Evolutionary conservation across 1,140 invertebrate genomes (phyloP).

Genomic region (Steinernema khuongi): DNA sequence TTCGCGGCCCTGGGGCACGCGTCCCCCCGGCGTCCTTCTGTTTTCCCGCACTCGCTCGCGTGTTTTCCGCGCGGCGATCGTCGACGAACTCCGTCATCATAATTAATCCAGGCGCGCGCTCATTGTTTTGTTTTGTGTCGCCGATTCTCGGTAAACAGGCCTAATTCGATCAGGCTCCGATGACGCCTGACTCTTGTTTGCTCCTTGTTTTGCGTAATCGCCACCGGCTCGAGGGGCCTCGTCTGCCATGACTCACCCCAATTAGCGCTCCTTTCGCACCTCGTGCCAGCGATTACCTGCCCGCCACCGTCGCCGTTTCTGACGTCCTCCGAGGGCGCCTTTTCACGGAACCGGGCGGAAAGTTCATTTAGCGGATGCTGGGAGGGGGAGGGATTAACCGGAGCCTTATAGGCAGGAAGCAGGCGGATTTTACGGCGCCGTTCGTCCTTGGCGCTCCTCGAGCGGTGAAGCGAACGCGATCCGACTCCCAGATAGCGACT

Average conservation of each 20-base stretch:
- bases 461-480: background rate
- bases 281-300: background rate
- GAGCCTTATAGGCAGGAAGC: background rate
- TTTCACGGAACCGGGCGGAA: background rate
- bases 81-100: background rate
- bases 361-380: background rate
- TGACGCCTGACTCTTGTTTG: too few relatives aligned
- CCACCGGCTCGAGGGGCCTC: background rate
- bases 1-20: background rate
- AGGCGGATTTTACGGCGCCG: background rate
- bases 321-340: background rate
- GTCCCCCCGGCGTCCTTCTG: background rate
- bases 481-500: background rate
- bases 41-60: background rate
- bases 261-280: background rate
- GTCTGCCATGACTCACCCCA: background rate
- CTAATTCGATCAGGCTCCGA: too few relatives aligned
- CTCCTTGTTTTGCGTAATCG: background rate
- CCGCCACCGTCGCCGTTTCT: background rate
- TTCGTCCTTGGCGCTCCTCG: slow-evolving; percentile 6
- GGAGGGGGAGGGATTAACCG: background rate
- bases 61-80: background rate
- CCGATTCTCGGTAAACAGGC: too few relatives aligned
- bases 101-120: background rate
- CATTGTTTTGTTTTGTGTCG: slow-evolving; percentile 7